These are phyloP conservation scores for Chrysomallon squamiferum DNA, from an alignment of 1,140 invertebrate genomes.

Conservation along the genomic window DNA sequence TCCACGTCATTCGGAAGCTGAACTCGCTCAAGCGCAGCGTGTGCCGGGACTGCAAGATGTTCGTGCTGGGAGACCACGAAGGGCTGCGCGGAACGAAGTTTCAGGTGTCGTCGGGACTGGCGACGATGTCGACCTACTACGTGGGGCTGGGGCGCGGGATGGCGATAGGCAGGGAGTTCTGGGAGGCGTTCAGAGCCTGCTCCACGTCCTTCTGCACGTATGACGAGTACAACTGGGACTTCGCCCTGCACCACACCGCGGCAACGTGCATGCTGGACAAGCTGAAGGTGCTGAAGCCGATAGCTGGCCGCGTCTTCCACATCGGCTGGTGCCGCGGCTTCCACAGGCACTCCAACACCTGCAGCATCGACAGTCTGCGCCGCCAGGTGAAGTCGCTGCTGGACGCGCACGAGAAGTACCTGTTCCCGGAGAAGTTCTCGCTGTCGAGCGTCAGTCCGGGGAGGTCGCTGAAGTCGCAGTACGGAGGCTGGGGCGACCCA, in stretches of 20 bases:
- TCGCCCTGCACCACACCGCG: not conserved
- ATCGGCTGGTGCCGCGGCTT: slow-evolving; percentile 3
- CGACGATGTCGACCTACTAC: not conserved
- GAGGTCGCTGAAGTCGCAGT: not conserved
- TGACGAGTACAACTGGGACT: slow-evolving; percentile 13
- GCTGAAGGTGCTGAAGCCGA: slow-evolving; percentile 1
- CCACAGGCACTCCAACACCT: not conserved
- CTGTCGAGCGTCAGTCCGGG: not conserved
- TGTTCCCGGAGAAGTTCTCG: not conserved
- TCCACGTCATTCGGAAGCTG: not conserved
- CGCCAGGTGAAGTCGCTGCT: not conserved
- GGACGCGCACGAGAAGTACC: not conserved
- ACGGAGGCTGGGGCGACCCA: slow-evolving; percentile 6
- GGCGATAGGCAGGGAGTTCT: slow-evolving; percentile 3
- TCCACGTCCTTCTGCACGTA: not conserved
- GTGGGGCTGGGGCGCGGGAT: slow-evolving; percentile 5
- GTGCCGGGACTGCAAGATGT: not conserved
- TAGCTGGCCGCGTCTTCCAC: slow-evolving; percentile 1
- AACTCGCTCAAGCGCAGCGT: not conserved
- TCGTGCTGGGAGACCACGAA: slow-evolving; percentile 5
- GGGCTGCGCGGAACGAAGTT: not conserved
- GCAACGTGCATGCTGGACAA: not conserved
- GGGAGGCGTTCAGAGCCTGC: not conserved
- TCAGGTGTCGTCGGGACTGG: too few species aligned
- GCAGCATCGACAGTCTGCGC: not conserved